Conservation (phyloP, 2,888 invertebrate species). For the Spodoptera littoralis region DNA sequence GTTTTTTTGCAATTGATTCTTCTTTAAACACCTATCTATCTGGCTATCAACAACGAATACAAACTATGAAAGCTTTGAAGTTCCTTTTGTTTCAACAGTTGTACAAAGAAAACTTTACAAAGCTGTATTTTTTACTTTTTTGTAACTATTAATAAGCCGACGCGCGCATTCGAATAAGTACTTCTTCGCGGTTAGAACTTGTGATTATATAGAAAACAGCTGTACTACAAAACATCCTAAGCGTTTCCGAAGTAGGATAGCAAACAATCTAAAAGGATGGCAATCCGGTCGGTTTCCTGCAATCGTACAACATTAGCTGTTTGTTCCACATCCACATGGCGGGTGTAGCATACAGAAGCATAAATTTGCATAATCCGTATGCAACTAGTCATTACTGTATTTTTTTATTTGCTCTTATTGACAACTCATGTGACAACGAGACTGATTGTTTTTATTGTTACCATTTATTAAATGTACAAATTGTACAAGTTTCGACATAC, state of each 20-base stretch:
- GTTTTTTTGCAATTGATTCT: too few relatives aligned
- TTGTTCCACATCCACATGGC: slow-evolving; percentile 11
- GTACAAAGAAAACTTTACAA: slow-evolving; percentile 21
- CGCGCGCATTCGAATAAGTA: not conserved
- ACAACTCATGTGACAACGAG: slow-evolving; percentile 13
- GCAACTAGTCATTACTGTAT: slow-evolving; percentile 38
- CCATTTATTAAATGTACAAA: too few relatives aligned
- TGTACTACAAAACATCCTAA: slow-evolving; percentile 1
- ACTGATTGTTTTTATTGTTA: too few relatives aligned
- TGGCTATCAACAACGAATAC: not conserved
- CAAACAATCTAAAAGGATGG: slow-evolving; percentile 20
- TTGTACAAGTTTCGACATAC: too few relatives aligned
- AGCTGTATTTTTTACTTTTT: not conserved
- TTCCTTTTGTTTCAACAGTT: slow-evolving; percentile 17
- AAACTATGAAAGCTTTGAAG: slow-evolving; percentile 18
- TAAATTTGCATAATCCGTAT: slow-evolving; percentile 41
- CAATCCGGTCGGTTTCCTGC: slow-evolving; percentile 24
- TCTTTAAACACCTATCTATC: slow-evolving; percentile 6
- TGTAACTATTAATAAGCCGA: too few relatives aligned
- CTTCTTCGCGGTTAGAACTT: not conserved
- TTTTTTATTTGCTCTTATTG: slow-evolving; percentile 3
- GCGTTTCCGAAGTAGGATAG: not conserved
- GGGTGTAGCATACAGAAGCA: slow-evolving; percentile 25
- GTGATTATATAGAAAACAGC: slow-evolving; percentile 1
- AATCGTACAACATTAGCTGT: slow-evolving; percentile 7